Base-by-base conservation (phyloP, 1,140 invertebrate species). In the Mesaphorura yosii region DNA sequence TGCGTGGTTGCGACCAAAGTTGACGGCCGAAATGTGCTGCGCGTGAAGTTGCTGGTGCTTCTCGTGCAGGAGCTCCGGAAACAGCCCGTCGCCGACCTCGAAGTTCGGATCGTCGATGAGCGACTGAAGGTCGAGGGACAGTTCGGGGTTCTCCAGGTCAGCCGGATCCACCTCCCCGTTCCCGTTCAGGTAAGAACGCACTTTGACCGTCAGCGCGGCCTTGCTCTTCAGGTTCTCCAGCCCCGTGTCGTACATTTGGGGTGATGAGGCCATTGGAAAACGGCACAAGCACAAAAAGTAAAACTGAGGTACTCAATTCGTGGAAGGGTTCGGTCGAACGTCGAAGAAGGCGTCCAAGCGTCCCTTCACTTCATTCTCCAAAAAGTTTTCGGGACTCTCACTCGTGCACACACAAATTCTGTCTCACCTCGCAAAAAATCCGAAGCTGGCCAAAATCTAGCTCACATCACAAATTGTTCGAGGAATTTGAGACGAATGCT, bases 101-200 rank as follows among this genome's bases (percentile, higher is more conserved):
- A 63, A 84, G 19, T 67, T 70, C 22, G 75, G 74, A 65, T 90
- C 87, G 69, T 90, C 87, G 63, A 90, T 90, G 60, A 92, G 74
- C 66, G 86, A 82, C 64, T 88, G 85, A 51, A 92, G 73, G 64
- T 92, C 87, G 54, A 92, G 70, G 28, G 84, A 86, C 65, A 92
- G 89, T 69, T 91, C 88, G 40, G 86, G 84, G 17, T 82, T 84
- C 67, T 86, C 88, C 53, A 92, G 74, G 65, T 91, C 87, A 59
- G 84, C 83, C 44, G 90, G 72, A 63, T 91, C 86, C 28, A 79
- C 73, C 29, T 64, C 64, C 38, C 64, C 58, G 48, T 58, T 57
- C 34, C 59, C 51, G 55, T 47, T 64, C 23, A 66, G 57, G 44
- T 63, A 59, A 37, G 62, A 58, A 22, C 55, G 54, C 34, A 60